These are phyloP conservation scores for Nymphicus hollandicus DNA, from an alignment of 2,113 vertebrate species.

Conservation along the genomic window DNA sequence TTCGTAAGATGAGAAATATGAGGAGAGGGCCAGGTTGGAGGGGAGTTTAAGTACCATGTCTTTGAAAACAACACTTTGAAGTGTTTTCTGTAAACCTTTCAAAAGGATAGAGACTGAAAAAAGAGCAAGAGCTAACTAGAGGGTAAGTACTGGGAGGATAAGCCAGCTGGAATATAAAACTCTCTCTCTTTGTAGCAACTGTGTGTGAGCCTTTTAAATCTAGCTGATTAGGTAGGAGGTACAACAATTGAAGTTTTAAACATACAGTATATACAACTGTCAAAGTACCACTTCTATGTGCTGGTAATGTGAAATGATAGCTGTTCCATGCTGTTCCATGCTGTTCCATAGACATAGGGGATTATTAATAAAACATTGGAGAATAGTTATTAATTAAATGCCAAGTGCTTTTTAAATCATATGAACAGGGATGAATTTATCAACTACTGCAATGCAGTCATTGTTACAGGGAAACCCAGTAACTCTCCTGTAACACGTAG, in stretches of 20 bases:
- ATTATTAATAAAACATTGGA: background rate
- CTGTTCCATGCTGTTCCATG: background rate
- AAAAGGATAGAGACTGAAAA: slow-evolving; percentile 19
- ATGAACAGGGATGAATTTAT: background rate
- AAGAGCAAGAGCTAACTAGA: slow-evolving; percentile 19
- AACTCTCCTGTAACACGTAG: background rate
- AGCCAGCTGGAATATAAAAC: slow-evolving; percentile 34
- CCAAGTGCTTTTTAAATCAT: background rate
- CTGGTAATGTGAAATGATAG: background rate
- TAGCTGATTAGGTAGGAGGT: background rate
- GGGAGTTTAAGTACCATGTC: slow-evolving; percentile 18
- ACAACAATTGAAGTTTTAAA: slow-evolving; percentile 5
- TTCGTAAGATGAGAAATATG: background rate
- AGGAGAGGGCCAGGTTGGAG: background rate
- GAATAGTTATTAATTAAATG: background rate
- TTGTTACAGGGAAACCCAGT: background rate
- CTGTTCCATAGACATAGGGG: background rate
- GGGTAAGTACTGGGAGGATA: slow-evolving; percentile 36
- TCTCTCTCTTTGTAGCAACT: background rate
- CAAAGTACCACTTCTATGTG: background rate
- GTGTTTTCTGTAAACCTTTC: slow-evolving; percentile 46
- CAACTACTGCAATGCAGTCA: background rate
- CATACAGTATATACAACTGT: background rate
- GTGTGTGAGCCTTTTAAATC: slow-evolving; percentile 12
- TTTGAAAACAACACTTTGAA: slow-evolving; percentile 58